Percentiles rank a stretch among this genome's conserved stretches.
Evolutionary conservation across 1,140 invertebrate genomes (phyloP).

Genomic region (Trachymyrmex cornetzi): DNA sequence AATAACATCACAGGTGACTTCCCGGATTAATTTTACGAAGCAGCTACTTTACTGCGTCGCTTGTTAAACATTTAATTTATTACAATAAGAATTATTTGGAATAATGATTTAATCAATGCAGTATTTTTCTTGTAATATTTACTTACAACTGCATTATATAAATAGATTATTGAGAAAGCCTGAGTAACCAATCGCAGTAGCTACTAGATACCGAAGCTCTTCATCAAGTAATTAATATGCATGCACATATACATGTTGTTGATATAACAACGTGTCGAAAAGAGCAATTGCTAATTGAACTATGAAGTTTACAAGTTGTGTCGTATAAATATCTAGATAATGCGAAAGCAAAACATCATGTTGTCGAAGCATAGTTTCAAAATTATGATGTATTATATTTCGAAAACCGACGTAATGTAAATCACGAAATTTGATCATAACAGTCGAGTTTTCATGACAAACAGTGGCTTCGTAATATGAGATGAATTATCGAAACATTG

Average conservation of each 20-base stretch:
- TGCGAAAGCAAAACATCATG: background rate
- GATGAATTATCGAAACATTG: background rate
- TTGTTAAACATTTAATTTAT: background rate
- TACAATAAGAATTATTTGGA: background rate
- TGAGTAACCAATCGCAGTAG: background rate
- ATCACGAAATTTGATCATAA: background rate
- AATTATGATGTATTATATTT: constrained; percentile 12
- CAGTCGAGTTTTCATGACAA: background rate
- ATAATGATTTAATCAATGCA: constrained; percentile 9
- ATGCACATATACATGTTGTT: constrained; percentile 51
- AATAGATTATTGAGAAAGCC: constrained; percentile 10
- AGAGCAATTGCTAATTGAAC: constrained; percentile 38
- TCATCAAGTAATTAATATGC: constrained; percentile 47
- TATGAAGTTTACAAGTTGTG: constrained; percentile 30
- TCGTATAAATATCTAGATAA: constrained; percentile 16
- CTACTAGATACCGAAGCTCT: constrained; percentile 22
- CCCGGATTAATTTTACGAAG: background rate
- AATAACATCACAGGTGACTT: too few species aligned
- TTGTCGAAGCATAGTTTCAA: background rate
- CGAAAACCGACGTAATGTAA: background rate
- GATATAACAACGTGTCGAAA: constrained; percentile 17
- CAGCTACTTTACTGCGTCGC: constrained; percentile 25
- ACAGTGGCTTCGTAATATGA: background rate
- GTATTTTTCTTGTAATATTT: background rate
- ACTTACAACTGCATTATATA: background rate